phyloP scores from a whole-genome alignment of 2,113 vertebrate species.

The Alexandromys fortis region DNA sequence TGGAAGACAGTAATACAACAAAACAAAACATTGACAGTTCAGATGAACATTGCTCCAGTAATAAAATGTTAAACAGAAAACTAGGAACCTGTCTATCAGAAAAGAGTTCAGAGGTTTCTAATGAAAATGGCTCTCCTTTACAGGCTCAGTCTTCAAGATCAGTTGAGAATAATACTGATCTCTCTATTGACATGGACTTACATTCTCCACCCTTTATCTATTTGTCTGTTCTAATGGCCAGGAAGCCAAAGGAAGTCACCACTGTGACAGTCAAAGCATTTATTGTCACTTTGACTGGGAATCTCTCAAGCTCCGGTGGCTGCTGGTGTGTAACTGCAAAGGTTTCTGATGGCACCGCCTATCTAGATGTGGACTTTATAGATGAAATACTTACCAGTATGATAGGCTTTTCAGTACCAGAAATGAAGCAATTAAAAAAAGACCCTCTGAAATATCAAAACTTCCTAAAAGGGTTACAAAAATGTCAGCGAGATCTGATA shows the following conservation, averaged over 20 bases:
- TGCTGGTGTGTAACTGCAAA: conserved; percentile 91
- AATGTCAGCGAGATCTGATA: conserved; percentile 92
- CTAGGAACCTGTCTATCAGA: conserved; percentile 18
- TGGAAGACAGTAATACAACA: conserved; percentile 37
- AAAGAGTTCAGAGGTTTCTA: conserved; percentile 54
- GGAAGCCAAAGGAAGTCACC: conserved; percentile 78
- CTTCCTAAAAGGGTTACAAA: conserved; percentile 89
- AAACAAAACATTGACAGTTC: conserved; percentile 35
- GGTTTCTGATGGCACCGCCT: conserved; percentile 94
- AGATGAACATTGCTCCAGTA: conserved; percentile 47
- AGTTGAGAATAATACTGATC: conserved; percentile 40
- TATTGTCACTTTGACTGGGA: conserved; percentile 96
- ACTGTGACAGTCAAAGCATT: conserved; percentile 92
- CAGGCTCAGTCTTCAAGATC: conserved; percentile 50
- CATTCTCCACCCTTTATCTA: conserved; percentile 90
- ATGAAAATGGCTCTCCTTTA: conserved; percentile 30
- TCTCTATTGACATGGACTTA: conserved; percentile 68
- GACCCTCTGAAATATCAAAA: conserved; percentile 86
- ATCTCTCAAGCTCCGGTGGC: conserved; percentile 88
- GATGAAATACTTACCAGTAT: conserved; percentile 91
- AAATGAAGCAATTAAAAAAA: conserved; percentile 90
- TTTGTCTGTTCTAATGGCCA: conserved; percentile 86
- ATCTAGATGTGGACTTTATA: conserved; percentile 93
- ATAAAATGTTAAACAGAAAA: conserved; percentile 56
- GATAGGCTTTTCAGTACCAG: conserved; percentile 94